Base-by-base conservation (phyloP, 1,140 invertebrate species). In the Drosophila navojoa region DNA sequence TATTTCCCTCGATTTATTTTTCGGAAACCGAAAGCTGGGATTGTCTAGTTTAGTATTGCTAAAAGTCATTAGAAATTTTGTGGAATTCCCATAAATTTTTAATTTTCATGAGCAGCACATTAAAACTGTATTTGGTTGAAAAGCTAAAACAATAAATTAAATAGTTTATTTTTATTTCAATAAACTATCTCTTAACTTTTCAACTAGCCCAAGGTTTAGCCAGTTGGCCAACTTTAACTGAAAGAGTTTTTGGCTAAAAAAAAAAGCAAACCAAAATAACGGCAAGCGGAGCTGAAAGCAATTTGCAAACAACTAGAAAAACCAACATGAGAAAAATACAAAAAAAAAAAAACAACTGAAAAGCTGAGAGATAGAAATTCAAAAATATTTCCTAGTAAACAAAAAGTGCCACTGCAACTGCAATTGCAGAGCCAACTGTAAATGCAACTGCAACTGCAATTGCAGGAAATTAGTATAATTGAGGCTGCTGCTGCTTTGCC, bases 221-320 rank as follows among this genome's bases (percentile, higher is more conserved):
- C 54, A 50, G 19, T 9, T 45, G 60, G 47, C 29, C 19, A 72
- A 61, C 13, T 15, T 63, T 38, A 61, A 64, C 22, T 52, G 22
- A 64, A 71, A 59, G 58, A 77, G 64, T 59, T 81, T 79, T 85
- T 61, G 35, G 68, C 62, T 35, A 29, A 19, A 22, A 4, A 22
- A 4, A 22, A 42, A 47, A 32, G 19, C 19, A 22, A 22, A 22
- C 19, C 68, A 67, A 71, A 59, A 59, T 9, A 50, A n/a, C 11
- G 9, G 6, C 59, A 25, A 7, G 27, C 13, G 35, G 44, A 38
- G 54, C 19, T 5, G 19, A 80, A 68, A 81, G 66, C 81, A 85
- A 85, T 85, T 86, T 77, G 54, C 45, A 64, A 77, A 77, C 77
- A 73, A 85, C 72, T 85, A 77, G 54, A 47, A 76, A 76, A 71